Base-by-base conservation (phyloP, 1,140 invertebrate species). In the Caenorhabditis latens region DNA sequence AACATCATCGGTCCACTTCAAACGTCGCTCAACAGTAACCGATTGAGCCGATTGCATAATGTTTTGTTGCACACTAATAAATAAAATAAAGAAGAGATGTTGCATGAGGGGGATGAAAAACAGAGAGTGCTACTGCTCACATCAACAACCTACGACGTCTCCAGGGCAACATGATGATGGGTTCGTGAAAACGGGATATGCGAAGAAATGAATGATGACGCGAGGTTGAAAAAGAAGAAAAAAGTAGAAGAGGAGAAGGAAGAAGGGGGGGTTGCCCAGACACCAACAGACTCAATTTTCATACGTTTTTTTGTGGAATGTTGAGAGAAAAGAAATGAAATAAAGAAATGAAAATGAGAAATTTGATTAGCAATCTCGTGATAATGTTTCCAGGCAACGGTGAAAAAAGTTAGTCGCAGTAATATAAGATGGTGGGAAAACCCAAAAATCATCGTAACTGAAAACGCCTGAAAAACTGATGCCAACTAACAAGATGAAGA, bases 121-220 rank as follows among this genome's bases (percentile, higher is more conserved):
- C 16, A 16, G 5, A 14, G 65, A 43, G 65, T 4, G 4, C 50
- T 53, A 19, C 42, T 19, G 40, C 40, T 71, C 65, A 7, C 40
- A 43, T 4, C 65, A 43, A 0, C 65, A 71, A 71, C 65, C 65
- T 71, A 46, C 65, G 42, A 71, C 40, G 65, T 71, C 65, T 71
- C 65, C 65, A 43, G 42, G 65, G 65, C 65, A 71, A 71, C 65
- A 16, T 40, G 19, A 19, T n/a, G 65, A 71, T 71, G 65, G 46
- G 65, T 71, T 71, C 65, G 2, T 43, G 65, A 8, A 46, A 46
- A 43, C 3, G 24, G 61, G 32, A 46, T 21, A 71, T 71, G 48
- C 46, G 83, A 84, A 21, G 83, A 84, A 61, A 84, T 58, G 83
- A 61, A 43, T 21, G 32, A 21, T 84, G 83, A 84, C n/a, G 57